phyloP scores from a whole-genome alignment of 2,797 vertebrate species.

The Merluccius polli region DNA sequence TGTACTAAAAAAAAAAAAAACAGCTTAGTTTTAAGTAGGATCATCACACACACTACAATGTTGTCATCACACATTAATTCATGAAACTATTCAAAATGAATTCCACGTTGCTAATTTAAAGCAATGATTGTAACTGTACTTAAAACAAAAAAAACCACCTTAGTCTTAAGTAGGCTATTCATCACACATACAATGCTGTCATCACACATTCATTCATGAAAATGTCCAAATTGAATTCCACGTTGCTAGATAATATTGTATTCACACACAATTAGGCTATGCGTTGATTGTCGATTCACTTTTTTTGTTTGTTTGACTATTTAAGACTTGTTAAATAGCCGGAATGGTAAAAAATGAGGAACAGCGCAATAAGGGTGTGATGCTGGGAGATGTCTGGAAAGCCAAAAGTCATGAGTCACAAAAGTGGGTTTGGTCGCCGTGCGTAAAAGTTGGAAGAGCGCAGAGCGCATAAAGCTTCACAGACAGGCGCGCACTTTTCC shows the following conservation, averaged over 20 bases:
- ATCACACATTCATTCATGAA: no score
- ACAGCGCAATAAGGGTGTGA: background rate
- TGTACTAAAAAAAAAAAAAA: background rate
- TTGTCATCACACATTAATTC: no score
- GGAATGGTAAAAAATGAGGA: background rate
- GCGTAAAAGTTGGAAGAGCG: constrained; percentile 11
- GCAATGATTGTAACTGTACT: no score
- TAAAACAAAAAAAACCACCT: background rate
- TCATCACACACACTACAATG: no score
- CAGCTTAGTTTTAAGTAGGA: no score
- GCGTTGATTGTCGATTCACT: background rate
- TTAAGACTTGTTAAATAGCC: background rate
- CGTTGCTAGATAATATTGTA: background rate
- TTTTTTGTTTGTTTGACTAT: background rate
- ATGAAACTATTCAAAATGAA: no score
- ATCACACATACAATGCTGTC: no score
- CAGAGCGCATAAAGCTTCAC: background rate
- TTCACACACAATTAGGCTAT: background rate
- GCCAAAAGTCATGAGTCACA: constrained; percentile 12
- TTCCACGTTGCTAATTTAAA: background rate
- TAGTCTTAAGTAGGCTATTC: no score
- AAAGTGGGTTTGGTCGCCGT: background rate
- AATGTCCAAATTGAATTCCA: background rate
- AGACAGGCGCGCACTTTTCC: constrained; percentile 1
- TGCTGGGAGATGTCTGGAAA: constrained; percentile 12